Base-by-base conservation (phyloP, 2,888 invertebrate genomes). In the Coelopa pilipes region DNA sequence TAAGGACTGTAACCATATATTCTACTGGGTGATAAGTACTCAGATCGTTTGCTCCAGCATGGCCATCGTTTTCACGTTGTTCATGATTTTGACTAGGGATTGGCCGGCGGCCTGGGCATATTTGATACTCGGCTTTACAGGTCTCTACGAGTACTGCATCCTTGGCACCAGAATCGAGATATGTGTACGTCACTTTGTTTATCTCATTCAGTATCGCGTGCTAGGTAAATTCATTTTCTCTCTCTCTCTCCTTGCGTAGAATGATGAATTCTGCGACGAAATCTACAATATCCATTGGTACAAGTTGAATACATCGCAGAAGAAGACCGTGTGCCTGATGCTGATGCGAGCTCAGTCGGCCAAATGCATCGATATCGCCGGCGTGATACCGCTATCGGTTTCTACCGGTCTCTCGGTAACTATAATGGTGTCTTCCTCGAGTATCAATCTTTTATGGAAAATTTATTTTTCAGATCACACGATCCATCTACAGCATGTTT, bases 61-160 rank as follows among this genome's bases (percentile, higher is more conserved):
- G n/a, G 76, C 80, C 59, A 76, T 82, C 1, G 47, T 73, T 5
- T 75, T 78, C 0, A 81, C 80, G 0, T 74, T 82, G 17, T 81
- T 80, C 50, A 76, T 78, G 0, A 60, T 80, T 9, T 70, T 82
- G 1, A 77, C 76, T 0, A 75, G 77, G 1, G 72, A 78, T 70
- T 79, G 0, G 80, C 73, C 80, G 0, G 80, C 78, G 0, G 80
- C 79, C 0, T 81, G 79, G 74, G 53, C 76, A 0, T 83, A 79
- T 70, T 72, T 81, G 15, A 7, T 74, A 11, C 21, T 78, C 5
- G 24, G 75, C 0, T 59, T 81, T 24, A 71, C 72, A 0, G 76
- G 76, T 46, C 70, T 83, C 67, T 83, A 82, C 75, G 62, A 80
- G 0, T 83, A 82, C 46, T 81, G 82, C 65, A 78, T 81, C 24